phyloP scores from a whole-genome alignment of 2,888 invertebrate species.

The Petrolisthes manimaculis region DNA sequence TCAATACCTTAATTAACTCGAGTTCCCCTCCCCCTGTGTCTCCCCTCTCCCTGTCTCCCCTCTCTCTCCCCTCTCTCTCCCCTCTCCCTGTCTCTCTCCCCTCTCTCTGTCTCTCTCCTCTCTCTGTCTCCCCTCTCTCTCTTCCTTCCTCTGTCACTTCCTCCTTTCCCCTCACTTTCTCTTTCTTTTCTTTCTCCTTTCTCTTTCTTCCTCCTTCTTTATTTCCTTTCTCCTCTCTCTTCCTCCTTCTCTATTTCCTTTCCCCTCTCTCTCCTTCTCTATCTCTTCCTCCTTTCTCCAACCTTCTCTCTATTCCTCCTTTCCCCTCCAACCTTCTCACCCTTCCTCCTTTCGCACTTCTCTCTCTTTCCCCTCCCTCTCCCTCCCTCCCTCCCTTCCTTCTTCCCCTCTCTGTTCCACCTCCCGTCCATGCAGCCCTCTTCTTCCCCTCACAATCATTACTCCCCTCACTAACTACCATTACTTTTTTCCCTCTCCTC shows the following conservation, averaged over 20 bases:
- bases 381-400: not conserved
- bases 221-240: not conserved
- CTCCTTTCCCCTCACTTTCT: conserved; percentile 15
- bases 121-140: not conserved
- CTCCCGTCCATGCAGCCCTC: too few relatives aligned
- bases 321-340: not conserved
- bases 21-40: not conserved
- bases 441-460: too few relatives aligned
- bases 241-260: not conserved
- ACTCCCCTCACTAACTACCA: too few relatives aligned
- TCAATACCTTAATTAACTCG: not conserved
- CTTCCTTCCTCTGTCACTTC: not conserved
- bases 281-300: conserved; percentile 19
- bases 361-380: not conserved
- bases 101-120: not conserved
- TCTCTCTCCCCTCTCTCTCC: not conserved
- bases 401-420: not conserved
- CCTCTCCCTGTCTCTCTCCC: conserved; percentile 1
- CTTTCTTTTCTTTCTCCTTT: not conserved
- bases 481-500: too few relatives aligned
- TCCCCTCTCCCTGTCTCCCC: not conserved
- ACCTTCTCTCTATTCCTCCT: conserved; percentile 8
- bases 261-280: conserved; percentile 17
- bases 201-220: not conserved
- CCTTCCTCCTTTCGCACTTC: not conserved